Conservation (phyloP, 2,113 vertebrate genomes). For the Chrysochloris asiatica region DNA sequence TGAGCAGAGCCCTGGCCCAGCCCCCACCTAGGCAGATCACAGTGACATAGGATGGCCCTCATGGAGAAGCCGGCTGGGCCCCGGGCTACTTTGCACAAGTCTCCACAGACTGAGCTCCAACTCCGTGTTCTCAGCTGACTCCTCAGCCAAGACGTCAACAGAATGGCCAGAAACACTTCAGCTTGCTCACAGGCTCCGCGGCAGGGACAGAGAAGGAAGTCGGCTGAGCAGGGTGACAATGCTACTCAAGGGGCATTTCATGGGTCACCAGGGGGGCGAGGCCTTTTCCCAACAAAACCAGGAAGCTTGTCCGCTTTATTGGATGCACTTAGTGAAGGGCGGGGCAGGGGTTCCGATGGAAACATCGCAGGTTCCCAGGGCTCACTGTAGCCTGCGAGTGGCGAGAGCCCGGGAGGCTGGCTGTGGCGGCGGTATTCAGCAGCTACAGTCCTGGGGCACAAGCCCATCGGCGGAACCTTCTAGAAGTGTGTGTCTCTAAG, state of each 20-base stretch:
- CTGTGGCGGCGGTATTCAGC: not conserved
- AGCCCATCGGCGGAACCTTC: not conserved
- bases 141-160: slow-evolving; percentile 70
- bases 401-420: not conserved
- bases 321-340: slow-evolving; percentile 22
- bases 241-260: slow-evolving; percentile 41
- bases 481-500: not conserved
- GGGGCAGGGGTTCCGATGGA: not conserved
- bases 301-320: slow-evolving; percentile 4
- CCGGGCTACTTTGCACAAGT: slow-evolving; percentile 44
- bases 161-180: slow-evolving; percentile 81
- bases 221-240: slow-evolving; percentile 55
- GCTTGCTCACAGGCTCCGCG: slow-evolving; percentile 54
- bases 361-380: not conserved
- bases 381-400: rapidly evolving
- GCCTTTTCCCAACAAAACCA: slow-evolving; percentile 64
- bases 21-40: no score
- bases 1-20: no score
- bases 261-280: slow-evolving; percentile 43
- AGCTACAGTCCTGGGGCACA: not conserved
- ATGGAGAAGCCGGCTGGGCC: not conserved
- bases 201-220: slow-evolving; percentile 73
- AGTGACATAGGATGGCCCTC: not conserved
- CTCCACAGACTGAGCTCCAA: slow-evolving; percentile 74
- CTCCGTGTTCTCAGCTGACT: slow-evolving; percentile 67